These are phyloP conservation scores for Schrankia costaestrigalis DNA, from an alignment of 2,888 invertebrate species.

Conservation along the genomic window DNA sequence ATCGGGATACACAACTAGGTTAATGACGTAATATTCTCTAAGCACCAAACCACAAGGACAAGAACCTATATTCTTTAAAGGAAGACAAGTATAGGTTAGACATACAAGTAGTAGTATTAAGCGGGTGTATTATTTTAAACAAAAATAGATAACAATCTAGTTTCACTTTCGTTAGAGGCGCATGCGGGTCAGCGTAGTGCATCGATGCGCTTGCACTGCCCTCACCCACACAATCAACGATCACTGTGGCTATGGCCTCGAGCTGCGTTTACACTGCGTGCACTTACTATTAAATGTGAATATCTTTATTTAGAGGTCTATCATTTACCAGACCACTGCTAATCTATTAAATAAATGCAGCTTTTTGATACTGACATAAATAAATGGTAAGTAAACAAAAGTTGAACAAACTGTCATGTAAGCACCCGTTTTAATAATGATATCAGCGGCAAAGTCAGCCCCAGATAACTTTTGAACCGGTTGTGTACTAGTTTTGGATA, in stretches of 20 bases:
- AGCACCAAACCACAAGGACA: too few species aligned
- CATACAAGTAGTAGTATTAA: conserved; percentile 20
- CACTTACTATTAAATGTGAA: conserved; percentile 22
- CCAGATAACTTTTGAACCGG: conserved; percentile 66
- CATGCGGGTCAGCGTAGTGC: conserved; percentile 56
- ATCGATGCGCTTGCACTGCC: conserved; percentile 41
- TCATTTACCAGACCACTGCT: conserved; percentile 6
- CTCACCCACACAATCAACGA: conserved; percentile 13
- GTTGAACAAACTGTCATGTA: conserved; percentile 72
- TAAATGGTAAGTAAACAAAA: conserved; percentile 31
- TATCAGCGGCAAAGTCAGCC: conserved; percentile 54
- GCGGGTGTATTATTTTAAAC: conserved; percentile 33
- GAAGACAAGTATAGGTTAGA: conserved; percentile 11
- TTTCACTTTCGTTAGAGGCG: conserved; percentile 67
- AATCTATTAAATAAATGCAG: too few species aligned
- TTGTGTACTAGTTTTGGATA: conserved; percentile 69
- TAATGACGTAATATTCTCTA: too few species aligned
- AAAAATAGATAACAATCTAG: conserved; percentile 55
- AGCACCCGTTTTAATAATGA: conserved; percentile 44
- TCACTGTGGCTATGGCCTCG: conserved; percentile 24
- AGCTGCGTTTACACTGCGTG: conserved; percentile 32
- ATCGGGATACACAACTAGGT: too few species aligned
- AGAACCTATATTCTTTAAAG: too few species aligned
- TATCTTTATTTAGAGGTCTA: conserved; percentile 19
- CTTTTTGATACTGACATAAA: not conserved